Evolutionary conservation across 2,113 vertebrate genomes (phyloP).

Genomic region (Epinephelus moara): DNA sequence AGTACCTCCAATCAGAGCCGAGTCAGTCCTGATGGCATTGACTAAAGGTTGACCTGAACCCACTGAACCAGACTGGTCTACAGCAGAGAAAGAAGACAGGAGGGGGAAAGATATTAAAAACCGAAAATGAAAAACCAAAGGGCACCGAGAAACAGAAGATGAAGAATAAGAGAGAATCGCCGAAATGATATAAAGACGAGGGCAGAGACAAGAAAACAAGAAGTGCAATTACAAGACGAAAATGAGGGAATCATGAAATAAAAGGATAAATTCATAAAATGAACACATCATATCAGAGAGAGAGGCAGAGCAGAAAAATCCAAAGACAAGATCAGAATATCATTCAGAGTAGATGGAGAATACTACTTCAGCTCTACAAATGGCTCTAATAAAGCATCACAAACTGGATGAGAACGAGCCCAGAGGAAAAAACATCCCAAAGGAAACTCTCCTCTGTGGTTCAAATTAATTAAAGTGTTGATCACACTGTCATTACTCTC

Average conservation of each 20-base stretch:
- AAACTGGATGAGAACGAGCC: slow-evolving; percentile 34
- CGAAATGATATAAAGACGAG: neutral
- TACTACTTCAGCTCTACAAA: slow-evolving; percentile 22
- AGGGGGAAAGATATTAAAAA: neutral
- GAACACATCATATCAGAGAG: slow-evolving; percentile 3
- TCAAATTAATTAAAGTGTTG: slow-evolving; percentile 68
- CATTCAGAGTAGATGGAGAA: slow-evolving; percentile 37
- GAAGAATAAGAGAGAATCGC: neutral
- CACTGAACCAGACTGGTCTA: slow-evolving; percentile 93
- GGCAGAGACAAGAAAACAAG: neutral
- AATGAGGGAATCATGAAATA: neutral
- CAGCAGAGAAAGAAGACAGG: slow-evolving; percentile 42
- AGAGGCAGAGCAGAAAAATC: slow-evolving; percentile 15
- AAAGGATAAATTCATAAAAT: neutral
- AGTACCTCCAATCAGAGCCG: slow-evolving; percentile 97
- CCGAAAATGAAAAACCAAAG: neutral
- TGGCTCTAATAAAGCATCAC: slow-evolving; percentile 11
- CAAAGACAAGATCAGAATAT: slow-evolving; percentile 40
- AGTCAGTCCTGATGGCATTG: slow-evolving; percentile 91
- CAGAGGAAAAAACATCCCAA: slow-evolving; percentile 42
- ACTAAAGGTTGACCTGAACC: slow-evolving; percentile 90
- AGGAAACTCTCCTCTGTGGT: slow-evolving; percentile 22
- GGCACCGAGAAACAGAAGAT: neutral
- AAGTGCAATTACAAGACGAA: neutral
- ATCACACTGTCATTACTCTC: slow-evolving; percentile 48